Conservation (phyloP, 2,888 invertebrate species). For the Melinopterus prodromus region DNA sequence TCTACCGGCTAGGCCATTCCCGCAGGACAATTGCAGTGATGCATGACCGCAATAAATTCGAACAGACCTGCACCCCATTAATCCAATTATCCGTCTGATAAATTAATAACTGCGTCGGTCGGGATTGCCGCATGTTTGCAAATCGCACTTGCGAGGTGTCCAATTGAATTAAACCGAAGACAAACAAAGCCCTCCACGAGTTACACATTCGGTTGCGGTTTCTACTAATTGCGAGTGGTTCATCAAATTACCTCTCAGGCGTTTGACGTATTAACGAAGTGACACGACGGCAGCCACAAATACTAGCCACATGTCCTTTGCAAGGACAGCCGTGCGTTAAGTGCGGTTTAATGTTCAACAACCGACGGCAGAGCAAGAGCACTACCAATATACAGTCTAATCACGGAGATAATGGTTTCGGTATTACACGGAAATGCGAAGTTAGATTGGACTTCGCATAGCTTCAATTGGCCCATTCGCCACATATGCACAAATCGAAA, state of each 20-base stretch:
- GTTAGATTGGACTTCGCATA: too few species aligned
- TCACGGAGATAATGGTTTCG: neutral
- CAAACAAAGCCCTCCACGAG: neutral
- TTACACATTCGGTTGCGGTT: neutral
- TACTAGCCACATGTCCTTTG: neutral
- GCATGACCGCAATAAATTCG: neutral
- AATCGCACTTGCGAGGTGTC: neutral
- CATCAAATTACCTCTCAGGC: neutral
- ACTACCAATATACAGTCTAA: neutral
- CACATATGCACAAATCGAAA: too few species aligned
- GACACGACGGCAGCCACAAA: neutral
- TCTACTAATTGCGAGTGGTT: neutral
- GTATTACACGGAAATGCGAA: neutral
- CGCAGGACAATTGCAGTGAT: neutral
- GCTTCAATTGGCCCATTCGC: too few species aligned
- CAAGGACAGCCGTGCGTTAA: neutral
- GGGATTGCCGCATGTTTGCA: neutral
- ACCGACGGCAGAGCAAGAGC: neutral
- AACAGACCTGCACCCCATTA: neutral
- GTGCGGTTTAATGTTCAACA: neutral
- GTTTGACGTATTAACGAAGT: neutral
- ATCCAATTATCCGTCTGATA: neutral
- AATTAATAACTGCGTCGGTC: neutral
- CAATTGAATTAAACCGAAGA: neutral
- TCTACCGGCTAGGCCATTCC: neutral